phyloP scores from a whole-genome alignment of 2,113 vertebrate species.

The Budorcas taxicolor region DNA sequence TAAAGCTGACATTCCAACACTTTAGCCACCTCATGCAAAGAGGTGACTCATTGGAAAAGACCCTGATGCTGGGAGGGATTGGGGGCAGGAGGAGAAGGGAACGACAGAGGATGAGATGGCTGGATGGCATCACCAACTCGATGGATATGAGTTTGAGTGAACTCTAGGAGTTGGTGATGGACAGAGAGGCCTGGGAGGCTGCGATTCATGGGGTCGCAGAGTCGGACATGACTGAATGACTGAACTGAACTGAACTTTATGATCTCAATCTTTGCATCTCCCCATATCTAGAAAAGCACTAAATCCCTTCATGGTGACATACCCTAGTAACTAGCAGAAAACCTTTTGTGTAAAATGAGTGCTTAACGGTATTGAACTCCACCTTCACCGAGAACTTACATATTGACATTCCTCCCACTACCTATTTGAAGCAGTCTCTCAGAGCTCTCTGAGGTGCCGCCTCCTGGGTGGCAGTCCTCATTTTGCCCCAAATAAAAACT shows the following conservation, averaged over 20 bases:
- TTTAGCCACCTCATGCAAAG: too few relatives aligned
- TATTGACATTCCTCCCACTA: not conserved
- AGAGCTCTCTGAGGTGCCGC: not conserved
- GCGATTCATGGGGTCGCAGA: too few relatives aligned
- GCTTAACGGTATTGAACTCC: not conserved
- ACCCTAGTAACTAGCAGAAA: not conserved
- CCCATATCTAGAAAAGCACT: not conserved
- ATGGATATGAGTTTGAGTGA: too few relatives aligned
- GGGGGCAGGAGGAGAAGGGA: too few relatives aligned
- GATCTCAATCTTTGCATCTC: not conserved
- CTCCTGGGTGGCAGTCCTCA: not conserved
- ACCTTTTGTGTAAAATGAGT: not conserved
- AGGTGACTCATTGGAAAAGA: too few relatives aligned
- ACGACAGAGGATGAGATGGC: too few relatives aligned
- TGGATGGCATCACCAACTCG: too few relatives aligned
- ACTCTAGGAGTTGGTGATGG: too few relatives aligned
- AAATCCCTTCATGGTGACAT: not conserved
- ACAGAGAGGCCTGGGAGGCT: too few relatives aligned
- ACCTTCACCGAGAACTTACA: not conserved
- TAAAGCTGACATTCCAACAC: too few relatives aligned
- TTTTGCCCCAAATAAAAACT: not conserved
- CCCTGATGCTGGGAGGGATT: too few relatives aligned
- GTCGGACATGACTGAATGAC: fast-evolving
- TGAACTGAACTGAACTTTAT: not conserved
- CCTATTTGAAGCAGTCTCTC: not conserved